Conservation (phyloP, 2,797 vertebrate genomes). For the Schizothorax lantsangensis region DNA sequence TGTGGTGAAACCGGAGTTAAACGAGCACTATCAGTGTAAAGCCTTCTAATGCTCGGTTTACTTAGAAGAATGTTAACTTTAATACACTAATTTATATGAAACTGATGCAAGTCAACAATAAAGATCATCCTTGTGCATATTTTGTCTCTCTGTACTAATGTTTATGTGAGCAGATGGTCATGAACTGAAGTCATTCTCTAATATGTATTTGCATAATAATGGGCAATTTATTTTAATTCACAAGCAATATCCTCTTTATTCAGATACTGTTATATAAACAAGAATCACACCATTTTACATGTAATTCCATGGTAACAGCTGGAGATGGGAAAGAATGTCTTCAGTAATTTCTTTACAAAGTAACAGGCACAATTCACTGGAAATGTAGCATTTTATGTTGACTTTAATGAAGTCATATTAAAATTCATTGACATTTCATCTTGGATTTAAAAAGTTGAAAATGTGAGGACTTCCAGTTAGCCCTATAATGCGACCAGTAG, state of each 20-base stretch:
- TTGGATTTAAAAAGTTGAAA: too few relatives aligned
- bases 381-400: background rate
- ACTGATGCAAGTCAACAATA: background rate
- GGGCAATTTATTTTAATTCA: background rate
- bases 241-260: background rate
- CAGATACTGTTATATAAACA: background rate
- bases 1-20: constrained; percentile 73
- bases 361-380: background rate
- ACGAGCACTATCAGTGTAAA: background rate
- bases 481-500: too few relatives aligned
- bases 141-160: background rate
- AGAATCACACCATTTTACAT: background rate
- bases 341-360: too few relatives aligned
- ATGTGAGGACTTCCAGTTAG: background rate
- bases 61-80: background rate
- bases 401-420: too few relatives aligned
- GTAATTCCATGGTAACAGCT: background rate
- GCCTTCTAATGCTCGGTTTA: background rate
- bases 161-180: background rate
- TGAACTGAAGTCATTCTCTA: background rate
- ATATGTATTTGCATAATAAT: background rate
- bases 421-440: too few relatives aligned
- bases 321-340: too few relatives aligned
- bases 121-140: background rate
- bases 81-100: background rate